These are phyloP conservation scores for Hemistola chrysoprasaria DNA, from an alignment of 2,888 invertebrate species.

Conservation along the genomic window DNA sequence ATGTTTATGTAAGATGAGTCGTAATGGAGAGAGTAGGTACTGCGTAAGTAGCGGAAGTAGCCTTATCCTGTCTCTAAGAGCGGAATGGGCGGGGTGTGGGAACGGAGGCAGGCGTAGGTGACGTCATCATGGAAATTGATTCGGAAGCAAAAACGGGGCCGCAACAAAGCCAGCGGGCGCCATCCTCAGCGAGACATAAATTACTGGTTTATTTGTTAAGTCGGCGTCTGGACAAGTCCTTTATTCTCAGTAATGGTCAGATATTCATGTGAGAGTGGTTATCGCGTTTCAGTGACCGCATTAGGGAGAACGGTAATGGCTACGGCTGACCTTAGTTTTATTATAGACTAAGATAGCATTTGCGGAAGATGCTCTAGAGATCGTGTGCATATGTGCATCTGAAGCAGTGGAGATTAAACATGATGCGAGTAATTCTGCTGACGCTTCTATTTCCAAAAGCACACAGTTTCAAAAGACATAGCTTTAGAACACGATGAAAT, in stretches of 20 bases:
- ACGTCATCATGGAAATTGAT: constrained; percentile 77
- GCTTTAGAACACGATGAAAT: too few species aligned
- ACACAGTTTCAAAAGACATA: constrained; percentile 12
- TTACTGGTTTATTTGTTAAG: constrained; percentile 67
- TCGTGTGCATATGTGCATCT: constrained; percentile 12
- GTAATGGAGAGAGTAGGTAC: constrained; percentile 52
- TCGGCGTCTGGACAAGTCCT: constrained; percentile 46
- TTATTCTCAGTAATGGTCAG: constrained; percentile 47
- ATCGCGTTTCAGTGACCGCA: constrained; percentile 45
- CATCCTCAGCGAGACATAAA: constrained; percentile 62
- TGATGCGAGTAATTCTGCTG: constrained; percentile 5
- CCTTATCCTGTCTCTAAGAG: constrained; percentile 56
- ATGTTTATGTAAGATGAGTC: constrained; percentile 43
- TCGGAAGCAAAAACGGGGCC: constrained; percentile 73
- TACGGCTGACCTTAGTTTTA: constrained; percentile 22
- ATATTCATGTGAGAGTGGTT: constrained; percentile 43
- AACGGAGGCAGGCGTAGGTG: constrained; percentile 47
- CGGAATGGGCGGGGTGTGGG: constrained; percentile 39
- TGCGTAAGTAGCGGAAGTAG: constrained; percentile 63
- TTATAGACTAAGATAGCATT: constrained; percentile 11
- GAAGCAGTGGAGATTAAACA: constrained; percentile 1
- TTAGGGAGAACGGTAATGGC: constrained; percentile 22
- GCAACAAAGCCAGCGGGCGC: constrained; percentile 65
- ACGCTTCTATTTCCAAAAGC: constrained; percentile 8
- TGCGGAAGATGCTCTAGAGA: constrained; percentile 7